These are phyloP conservation scores for Lota lota DNA, from an alignment of 2,113 vertebrate genomes.

Conservation along the genomic window DNA sequence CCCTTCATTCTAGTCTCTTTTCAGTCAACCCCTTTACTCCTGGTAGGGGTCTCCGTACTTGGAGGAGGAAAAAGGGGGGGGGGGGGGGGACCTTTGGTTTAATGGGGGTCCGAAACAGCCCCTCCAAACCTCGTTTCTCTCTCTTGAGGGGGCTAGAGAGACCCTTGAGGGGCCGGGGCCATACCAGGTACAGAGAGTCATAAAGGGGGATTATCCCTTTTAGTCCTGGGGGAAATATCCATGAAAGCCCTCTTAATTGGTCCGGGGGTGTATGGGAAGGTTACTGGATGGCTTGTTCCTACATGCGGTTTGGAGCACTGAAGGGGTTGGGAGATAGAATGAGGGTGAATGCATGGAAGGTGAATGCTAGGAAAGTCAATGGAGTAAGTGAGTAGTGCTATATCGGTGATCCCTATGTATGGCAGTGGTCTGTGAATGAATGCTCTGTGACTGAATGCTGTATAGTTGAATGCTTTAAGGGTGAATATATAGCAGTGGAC, in stretches of 20 bases:
- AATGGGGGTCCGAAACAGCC: conserved; percentile 27
- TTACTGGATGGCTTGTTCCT: conserved; percentile 41
- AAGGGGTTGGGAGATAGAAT: background rate
- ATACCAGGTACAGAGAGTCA: conserved; percentile 54
- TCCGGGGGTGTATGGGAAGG: conserved; percentile 42
- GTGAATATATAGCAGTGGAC: too few species aligned
- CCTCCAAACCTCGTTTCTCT: conserved; percentile 58
- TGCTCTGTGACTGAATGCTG: too few species aligned
- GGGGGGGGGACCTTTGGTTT: conserved; percentile 35
- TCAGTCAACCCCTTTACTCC: too few species aligned
- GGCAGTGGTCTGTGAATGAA: too few species aligned
- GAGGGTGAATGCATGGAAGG: background rate
- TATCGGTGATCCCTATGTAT: too few species aligned
- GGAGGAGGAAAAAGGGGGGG: too few species aligned
- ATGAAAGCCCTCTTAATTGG: conserved; percentile 45
- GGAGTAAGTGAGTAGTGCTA: too few species aligned
- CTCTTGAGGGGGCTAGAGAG: conserved; percentile 55
- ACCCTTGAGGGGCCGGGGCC: conserved; percentile 45
- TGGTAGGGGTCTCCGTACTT: too few species aligned
- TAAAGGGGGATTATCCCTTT: conserved; percentile 60
- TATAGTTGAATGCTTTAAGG: too few species aligned
- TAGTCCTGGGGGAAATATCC: conserved; percentile 53
- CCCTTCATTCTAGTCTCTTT: too few species aligned
- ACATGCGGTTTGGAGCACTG: conserved; percentile 33
- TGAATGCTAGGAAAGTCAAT: too few species aligned